These are phyloP conservation scores for Silurus lanzhouensis DNA, from an alignment of 2,797 vertebrate genomes.

Conservation along the genomic window DNA sequence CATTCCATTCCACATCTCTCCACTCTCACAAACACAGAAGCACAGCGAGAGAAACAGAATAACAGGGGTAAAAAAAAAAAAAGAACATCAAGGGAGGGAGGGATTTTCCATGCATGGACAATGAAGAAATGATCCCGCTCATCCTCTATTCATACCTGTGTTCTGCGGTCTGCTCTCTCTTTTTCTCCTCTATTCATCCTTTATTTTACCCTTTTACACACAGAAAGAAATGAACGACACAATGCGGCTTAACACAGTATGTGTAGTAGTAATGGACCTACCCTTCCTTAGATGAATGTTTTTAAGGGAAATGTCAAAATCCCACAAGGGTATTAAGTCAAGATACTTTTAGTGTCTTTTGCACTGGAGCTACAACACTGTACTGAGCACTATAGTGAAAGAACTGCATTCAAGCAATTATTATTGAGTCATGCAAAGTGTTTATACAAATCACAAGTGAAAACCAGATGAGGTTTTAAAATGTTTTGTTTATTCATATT, in stretches of 20 bases:
- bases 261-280: slow-evolving; percentile 29
- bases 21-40: slow-evolving; percentile 57
- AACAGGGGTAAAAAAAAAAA: slow-evolving; percentile 39
- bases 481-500: background rate
- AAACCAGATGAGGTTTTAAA: background rate
- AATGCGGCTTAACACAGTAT: slow-evolving; percentile 20
- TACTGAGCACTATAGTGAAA: background rate
- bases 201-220: slow-evolving; percentile 25
- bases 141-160: slow-evolving; percentile 74
- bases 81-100: slow-evolving; percentile 38
- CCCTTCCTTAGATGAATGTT: slow-evolving; percentile 20
- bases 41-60: slow-evolving; percentile 61
- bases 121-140: slow-evolving; percentile 77
- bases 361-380: background rate
- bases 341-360: background rate
- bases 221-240: slow-evolving; percentile 29
- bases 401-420: background rate
- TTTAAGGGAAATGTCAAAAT: background rate
- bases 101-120: slow-evolving; percentile 64
- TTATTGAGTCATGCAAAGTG: background rate
- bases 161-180: slow-evolving; percentile 48
- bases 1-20: slow-evolving; percentile 53
- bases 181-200: slow-evolving; percentile 56
- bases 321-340: background rate
- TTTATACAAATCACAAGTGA: background rate